Evolutionary conservation across 2,113 vertebrate species (phyloP).

Genomic region (Elaphurus davidianus): DNA sequence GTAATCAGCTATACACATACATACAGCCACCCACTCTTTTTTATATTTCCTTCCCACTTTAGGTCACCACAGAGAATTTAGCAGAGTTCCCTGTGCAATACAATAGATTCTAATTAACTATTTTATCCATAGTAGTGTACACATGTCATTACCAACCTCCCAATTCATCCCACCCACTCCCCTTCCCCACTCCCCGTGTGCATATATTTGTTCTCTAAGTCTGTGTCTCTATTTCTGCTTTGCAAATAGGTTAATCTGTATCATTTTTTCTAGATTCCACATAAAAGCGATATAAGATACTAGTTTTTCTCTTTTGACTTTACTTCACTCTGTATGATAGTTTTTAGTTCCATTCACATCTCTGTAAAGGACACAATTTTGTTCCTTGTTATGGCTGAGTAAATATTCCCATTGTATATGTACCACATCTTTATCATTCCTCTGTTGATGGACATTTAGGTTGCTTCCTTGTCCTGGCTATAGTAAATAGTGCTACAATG

Average conservation of each 20-base stretch:
- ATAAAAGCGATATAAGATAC: neutral
- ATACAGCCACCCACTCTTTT: neutral
- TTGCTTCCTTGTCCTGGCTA: neutral
- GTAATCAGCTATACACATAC: neutral
- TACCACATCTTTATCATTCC: neutral
- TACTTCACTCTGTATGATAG: neutral
- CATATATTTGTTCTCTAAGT: neutral
- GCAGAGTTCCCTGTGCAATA: neutral
- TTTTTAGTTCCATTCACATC: neutral
- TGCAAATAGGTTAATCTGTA: neutral
- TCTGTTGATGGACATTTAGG: neutral
- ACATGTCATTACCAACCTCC: neutral
- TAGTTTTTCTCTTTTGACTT: neutral
- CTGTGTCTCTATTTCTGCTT: neutral
- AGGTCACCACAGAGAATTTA: neutral
- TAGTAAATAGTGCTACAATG: neutral
- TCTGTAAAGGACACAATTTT: neutral
- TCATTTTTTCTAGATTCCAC: neutral
- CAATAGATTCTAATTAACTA: neutral
- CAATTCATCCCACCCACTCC: neutral
- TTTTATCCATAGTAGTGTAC: neutral
- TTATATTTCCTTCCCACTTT: neutral
- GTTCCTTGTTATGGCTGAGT: neutral
- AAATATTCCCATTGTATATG: neutral
- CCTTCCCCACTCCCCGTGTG: neutral